These are phyloP conservation scores for Coptotermes formosanus DNA, from an alignment of 1,140 invertebrate species.

Conservation along the genomic window DNA sequence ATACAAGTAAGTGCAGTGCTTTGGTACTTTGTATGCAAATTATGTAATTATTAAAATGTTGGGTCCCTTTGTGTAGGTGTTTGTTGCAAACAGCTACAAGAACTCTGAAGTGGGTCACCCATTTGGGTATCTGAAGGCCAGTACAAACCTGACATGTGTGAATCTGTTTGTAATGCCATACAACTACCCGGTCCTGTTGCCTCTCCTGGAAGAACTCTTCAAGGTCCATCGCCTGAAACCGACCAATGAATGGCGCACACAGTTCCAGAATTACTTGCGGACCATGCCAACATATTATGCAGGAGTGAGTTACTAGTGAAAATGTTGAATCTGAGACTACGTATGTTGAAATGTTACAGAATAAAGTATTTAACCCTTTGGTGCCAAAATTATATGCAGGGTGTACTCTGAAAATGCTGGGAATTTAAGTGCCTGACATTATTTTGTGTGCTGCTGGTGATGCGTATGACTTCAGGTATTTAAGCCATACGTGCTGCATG, in stretches of 20 bases:
- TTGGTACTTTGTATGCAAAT: no score
- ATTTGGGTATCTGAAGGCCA: slow-evolving; percentile 98
- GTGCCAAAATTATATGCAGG: no score
- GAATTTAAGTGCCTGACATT: no score
- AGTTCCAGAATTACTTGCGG: slow-evolving; percentile 91
- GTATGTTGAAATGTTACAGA: no score
- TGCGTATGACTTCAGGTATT: no score
- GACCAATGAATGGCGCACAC: slow-evolving; percentile 82
- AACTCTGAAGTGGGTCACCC: slow-evolving; percentile 85
- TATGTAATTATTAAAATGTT: no score
- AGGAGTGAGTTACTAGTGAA: slow-evolving; percentile 60
- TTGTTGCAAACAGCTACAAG: slow-evolving; percentile 86
- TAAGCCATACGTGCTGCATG: no score
- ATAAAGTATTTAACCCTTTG: no score
- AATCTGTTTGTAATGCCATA: slow-evolving; percentile 98
- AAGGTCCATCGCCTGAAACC: slow-evolving; percentile 87
- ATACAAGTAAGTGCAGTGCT: no score
- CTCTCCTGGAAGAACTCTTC: slow-evolving; percentile 90
- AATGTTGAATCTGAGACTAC: background rate
- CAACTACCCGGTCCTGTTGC: slow-evolving; percentile 94
- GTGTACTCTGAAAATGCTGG: no score
- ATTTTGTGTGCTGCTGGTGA: no score
- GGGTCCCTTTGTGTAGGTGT: slow-evolving; percentile 63
- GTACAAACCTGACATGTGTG: slow-evolving; percentile 89
- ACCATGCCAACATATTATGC: slow-evolving; percentile 97